Base-by-base conservation (phyloP, 2,797 vertebrate species). In the Sitta carolinensis region DNA sequence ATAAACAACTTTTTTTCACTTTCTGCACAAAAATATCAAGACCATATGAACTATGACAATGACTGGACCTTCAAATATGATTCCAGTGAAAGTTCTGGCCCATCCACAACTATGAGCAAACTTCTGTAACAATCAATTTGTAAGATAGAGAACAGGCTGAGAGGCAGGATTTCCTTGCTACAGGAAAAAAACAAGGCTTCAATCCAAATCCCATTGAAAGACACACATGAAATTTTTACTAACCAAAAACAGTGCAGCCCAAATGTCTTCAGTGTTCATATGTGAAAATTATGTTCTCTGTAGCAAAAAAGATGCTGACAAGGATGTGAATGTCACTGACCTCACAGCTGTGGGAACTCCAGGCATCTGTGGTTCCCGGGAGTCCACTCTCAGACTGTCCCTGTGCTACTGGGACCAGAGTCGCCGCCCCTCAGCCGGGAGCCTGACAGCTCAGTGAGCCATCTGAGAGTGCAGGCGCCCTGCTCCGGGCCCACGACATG, bases 321-420 rank as follows among this genome's bases (percentile, higher is more conserved):
- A 89, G 93, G 73, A 93, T 84, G 90, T 87, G 90, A 86, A 86
- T 63, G 81, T 89, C 88, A 91, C 62, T 63, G 74, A 55, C 13
- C 58, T 38, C 36, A 38, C 74, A 88, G 83, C 80, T 95, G 94
- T 93, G 95, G 95, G 95, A 96, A 96, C 88, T 82, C 59, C 63
- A 89, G 74, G 63, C 77, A 73, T 82, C 62, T 50, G 74, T 36
- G 70, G 83, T 96, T 94, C 96, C 93, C 83, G 67, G 57, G 67
- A 94, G 67, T n/a, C n/a, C 48, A 68, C 57, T 42, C 89, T 89
- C 58, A 91, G 78, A 21, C 79, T 57, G 36, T 51, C 58, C 55
- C 83, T 62, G 85, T 34, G 50, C 88, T 93, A 82, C 51, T 1
- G 0, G 69, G 73, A 84, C 2, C 4, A 0, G 74, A 92, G 82